Conservation (phyloP, 2,113 vertebrate species). For the Polypterus bichir region DNA sequence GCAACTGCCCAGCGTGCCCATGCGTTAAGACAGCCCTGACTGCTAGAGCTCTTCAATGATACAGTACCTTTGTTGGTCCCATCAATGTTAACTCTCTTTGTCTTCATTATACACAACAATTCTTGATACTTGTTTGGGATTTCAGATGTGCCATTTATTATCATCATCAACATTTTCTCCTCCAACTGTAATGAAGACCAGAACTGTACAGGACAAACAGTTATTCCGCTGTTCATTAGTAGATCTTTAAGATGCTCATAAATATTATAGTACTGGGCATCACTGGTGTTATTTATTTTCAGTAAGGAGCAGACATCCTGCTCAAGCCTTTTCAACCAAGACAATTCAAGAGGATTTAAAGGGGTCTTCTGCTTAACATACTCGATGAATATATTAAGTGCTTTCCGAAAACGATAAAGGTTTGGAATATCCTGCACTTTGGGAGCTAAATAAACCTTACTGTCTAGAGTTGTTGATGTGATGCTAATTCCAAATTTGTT, state of each 20-base stretch:
- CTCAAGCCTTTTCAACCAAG: constrained; percentile 19
- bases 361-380: constrained; percentile 27
- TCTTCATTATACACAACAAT: no score
- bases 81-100: no score
- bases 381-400: constrained; percentile 32
- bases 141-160: no score
- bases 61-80: constrained; percentile 51
- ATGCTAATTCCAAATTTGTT: constrained; percentile 54
- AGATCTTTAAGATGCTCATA: constrained; percentile 37
- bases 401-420: constrained; percentile 46
- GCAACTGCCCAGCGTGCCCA: no score
- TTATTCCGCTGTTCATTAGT: constrained; percentile 33
- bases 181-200: no score
- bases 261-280: constrained; percentile 28
- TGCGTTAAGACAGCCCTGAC: no score
- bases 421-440: constrained; percentile 13
- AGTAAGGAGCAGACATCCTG: constrained; percentile 36
- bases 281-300: constrained; percentile 26
- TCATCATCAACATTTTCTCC: constrained; percentile 35
- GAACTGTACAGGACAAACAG: no score
- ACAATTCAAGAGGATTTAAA: background rate
- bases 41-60: no score
- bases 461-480: constrained; percentile 23
- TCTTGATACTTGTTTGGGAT: no score
- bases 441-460: constrained; percentile 17